Evolutionary conservation across 2,888 invertebrate species (phyloP).

Genomic region (Drosophila mulleri): DNA sequence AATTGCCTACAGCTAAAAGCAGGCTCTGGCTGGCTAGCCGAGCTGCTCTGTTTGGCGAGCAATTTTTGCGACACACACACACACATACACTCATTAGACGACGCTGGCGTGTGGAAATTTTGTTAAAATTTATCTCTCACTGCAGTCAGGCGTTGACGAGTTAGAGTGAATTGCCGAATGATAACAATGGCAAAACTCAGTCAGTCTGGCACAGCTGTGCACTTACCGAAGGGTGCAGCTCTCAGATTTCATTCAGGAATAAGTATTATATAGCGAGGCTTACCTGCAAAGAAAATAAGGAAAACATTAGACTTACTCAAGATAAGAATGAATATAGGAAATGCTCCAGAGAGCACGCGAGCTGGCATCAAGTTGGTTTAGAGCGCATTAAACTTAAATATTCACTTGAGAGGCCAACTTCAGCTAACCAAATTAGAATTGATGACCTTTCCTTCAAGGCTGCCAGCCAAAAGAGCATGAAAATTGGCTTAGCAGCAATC

Average conservation of each 20-base stretch:
- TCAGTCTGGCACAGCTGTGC: slow-evolving; percentile 1
- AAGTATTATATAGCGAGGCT: slow-evolving; percentile 25
- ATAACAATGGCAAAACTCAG: slow-evolving; percentile 29
- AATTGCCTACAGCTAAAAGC: slow-evolving; percentile 21
- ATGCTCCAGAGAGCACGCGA: slow-evolving; percentile 4
- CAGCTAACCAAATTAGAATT: slow-evolving; percentile 67
- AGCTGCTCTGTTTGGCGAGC: slow-evolving; percentile 38
- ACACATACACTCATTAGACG: neutral
- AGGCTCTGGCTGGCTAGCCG: neutral
- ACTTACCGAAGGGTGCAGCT: slow-evolving; percentile 16
- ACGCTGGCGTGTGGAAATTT: slow-evolving; percentile 26
- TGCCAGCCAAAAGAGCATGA: slow-evolving; percentile 13
- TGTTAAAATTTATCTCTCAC: slow-evolving; percentile 32
- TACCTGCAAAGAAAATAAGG: slow-evolving; percentile 55
- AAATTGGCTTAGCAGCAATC: slow-evolving; percentile 63
- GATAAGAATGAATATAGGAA: neutral
- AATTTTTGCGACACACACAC: slow-evolving; percentile 40
- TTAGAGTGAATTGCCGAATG: slow-evolving; percentile 48
- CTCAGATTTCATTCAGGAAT: slow-evolving; percentile 1
- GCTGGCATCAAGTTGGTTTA: slow-evolving; percentile 6
- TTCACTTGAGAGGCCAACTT: slow-evolving; percentile 14
- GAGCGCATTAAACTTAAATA: neutral
- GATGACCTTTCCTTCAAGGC: slow-evolving; percentile 58
- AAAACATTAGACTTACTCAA: slow-evolving; percentile 26
- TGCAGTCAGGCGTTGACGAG: neutral